Percentiles rank a stretch among this genome's conserved stretches.
These are phyloP conservation scores for Silurus asotus DNA, from an alignment of 2,113 vertebrate genomes.

Conservation along the genomic window DNA sequence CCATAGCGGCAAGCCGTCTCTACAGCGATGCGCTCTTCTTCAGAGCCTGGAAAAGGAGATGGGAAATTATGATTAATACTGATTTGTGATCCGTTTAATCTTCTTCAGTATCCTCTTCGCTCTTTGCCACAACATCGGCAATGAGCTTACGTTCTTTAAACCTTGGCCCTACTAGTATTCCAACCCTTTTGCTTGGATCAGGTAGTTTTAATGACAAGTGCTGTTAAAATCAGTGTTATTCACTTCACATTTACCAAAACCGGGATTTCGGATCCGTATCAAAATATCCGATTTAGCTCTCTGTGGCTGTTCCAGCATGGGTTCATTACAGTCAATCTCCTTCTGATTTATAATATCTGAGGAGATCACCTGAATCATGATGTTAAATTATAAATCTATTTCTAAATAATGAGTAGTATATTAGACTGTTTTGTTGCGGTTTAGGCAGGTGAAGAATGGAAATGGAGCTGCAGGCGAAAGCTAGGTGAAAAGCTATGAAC, in stretches of 20 bases:
- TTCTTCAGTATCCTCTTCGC: background rate
- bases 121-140: background rate
- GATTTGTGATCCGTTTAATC: too few relatives aligned
- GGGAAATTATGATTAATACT: too few relatives aligned
- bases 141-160: background rate
- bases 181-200: too few relatives aligned
- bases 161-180: background rate
- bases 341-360: background rate
- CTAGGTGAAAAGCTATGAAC: background rate
- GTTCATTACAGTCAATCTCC: background rate
- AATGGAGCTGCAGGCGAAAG: background rate
- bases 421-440: background rate
- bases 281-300: background rate
- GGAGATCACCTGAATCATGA: background rate
- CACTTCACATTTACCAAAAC: background rate
- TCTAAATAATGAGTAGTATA: background rate
- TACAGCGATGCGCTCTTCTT: conserved; percentile 80
- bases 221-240: too few relatives aligned
- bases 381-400: background rate
- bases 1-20: conserved; percentile 81
- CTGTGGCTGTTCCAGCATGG: background rate
- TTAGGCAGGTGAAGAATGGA: background rate
- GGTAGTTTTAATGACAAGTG: background rate
- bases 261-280: background rate
- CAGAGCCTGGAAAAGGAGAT: conserved; percentile 58